Evolutionary conservation across 2,113 vertebrate species (phyloP).

Genomic region (Carettochelys insculpta): DNA sequence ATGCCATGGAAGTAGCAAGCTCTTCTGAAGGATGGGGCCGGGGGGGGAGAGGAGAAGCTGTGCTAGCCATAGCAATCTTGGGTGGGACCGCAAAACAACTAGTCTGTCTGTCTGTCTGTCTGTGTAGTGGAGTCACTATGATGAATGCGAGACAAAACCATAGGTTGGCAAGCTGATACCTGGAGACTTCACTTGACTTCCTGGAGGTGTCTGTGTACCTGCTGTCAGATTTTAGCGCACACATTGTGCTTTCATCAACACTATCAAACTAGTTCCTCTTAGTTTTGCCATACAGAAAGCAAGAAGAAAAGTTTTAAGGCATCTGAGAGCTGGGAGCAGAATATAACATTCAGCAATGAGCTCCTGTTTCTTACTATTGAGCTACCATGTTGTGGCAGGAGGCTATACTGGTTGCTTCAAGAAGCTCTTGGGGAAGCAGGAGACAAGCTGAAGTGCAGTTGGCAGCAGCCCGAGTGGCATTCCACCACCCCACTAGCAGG

Average conservation of each 20-base stretch:
- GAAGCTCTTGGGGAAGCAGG: no score
- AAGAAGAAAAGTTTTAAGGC: not conserved
- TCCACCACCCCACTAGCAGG: not conserved
- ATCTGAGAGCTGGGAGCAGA: not conserved
- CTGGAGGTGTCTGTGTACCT: not conserved
- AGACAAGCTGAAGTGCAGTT: not conserved
- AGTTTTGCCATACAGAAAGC: not conserved
- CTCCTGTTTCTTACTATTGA: not conserved
- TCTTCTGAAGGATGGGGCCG: not conserved
- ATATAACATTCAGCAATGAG: not conserved
- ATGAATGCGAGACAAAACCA: not conserved
- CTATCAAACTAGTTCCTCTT: not conserved
- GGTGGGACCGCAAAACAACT: not conserved
- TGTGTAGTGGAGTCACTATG: not conserved
- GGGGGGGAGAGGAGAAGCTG: not conserved
- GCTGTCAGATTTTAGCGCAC: not conserved
- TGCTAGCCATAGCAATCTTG: not conserved
- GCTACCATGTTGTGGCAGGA: not conserved
- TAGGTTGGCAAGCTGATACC: not conserved
- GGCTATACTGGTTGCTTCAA: not conserved
- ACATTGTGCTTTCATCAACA: not conserved
- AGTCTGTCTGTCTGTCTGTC: not conserved
- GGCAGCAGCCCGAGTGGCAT: not conserved
- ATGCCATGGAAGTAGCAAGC: not conserved
- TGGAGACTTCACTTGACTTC: not conserved